Percentiles rank a stretch among this genome's conserved stretches.
Evolutionary conservation across 2,888 invertebrate species (phyloP).

Genomic region (Adela reaumurella): DNA sequence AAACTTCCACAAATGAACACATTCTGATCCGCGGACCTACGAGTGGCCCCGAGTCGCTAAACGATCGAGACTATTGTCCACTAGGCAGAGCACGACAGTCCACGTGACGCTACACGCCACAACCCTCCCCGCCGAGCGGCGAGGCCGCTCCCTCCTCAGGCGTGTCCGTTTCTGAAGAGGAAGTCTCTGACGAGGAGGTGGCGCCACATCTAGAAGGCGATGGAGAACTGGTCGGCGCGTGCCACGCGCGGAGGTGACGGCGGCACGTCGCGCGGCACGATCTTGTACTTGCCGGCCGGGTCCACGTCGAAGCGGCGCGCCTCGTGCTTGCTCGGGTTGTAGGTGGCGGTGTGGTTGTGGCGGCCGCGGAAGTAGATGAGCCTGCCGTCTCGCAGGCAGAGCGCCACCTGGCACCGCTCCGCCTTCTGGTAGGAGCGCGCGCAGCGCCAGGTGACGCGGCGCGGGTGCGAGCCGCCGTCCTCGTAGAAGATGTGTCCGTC

Average conservation of each 20-base stretch:
- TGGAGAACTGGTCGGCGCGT: slow-evolving; percentile 34
- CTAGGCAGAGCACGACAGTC: too few species aligned
- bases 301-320: slow-evolving; percentile 45
- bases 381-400: slow-evolving; percentile 46
- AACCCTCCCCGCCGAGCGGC: not conserved
- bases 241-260: slow-evolving; percentile 24
- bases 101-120: too few species aligned
- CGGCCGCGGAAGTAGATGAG: slow-evolving; percentile 44
- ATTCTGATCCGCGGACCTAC: too few species aligned
- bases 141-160: slow-evolving; percentile 32
- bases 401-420: slow-evolving; percentile 45
- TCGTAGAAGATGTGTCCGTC: slow-evolving; percentile 51
- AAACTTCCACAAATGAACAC: too few species aligned
- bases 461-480: slow-evolving; percentile 46
- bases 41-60: too few species aligned
- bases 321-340: slow-evolving; percentile 44
- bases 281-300: slow-evolving; percentile 51
- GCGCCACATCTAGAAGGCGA: slow-evolving; percentile 52
- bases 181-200: slow-evolving; percentile 50
- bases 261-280: slow-evolving; percentile 29
- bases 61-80: too few species aligned
- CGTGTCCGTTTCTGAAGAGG: slow-evolving; percentile 35
- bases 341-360: slow-evolving; percentile 46
- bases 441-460: slow-evolving; percentile 48
- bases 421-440: slow-evolving; percentile 50